Conservation (phyloP, 2,113 vertebrate species). For the Sapayoa aenigma region DNA sequence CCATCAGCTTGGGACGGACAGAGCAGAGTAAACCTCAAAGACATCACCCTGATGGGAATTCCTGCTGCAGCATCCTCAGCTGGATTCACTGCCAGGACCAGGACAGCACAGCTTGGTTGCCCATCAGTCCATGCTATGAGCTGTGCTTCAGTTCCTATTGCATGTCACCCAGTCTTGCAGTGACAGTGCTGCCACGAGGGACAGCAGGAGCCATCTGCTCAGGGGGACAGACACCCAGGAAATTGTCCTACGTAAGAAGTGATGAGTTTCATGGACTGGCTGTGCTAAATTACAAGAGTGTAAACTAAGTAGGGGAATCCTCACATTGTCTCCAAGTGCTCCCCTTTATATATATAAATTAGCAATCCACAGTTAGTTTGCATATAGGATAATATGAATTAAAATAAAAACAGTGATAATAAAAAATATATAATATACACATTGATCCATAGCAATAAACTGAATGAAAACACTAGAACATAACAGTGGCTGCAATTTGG, state of each 20-base stretch:
- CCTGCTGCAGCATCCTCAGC: neutral
- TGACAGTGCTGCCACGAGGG: neutral
- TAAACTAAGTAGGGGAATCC: constrained; percentile 38
- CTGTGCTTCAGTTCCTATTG: neutral
- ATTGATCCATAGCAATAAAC: constrained; percentile 41
- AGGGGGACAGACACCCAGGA: neutral
- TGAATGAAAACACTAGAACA: constrained; percentile 19
- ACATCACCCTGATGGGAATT: neutral
- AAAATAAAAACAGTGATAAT: constrained; percentile 61
- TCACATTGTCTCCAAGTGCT: constrained; percentile 29
- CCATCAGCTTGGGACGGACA: neutral
- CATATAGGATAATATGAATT: constrained; percentile 39
- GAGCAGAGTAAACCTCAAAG: neutral
- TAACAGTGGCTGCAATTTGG: constrained; percentile 56
- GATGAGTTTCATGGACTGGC: neutral
- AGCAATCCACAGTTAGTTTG: constrained; percentile 37
- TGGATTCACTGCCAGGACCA: neutral
- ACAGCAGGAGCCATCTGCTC: neutral
- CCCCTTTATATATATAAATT: constrained; percentile 42
- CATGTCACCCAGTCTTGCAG: neutral
- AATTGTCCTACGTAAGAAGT: neutral
- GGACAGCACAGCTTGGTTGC: neutral
- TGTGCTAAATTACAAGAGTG: neutral
- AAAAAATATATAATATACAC: constrained; percentile 58
- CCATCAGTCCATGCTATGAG: neutral